Evolutionary conservation across 1,140 invertebrate genomes (phyloP), one percentile per base, ranked within the genome.

Genomic region (Mycetomoellerius zeteki): DNA sequence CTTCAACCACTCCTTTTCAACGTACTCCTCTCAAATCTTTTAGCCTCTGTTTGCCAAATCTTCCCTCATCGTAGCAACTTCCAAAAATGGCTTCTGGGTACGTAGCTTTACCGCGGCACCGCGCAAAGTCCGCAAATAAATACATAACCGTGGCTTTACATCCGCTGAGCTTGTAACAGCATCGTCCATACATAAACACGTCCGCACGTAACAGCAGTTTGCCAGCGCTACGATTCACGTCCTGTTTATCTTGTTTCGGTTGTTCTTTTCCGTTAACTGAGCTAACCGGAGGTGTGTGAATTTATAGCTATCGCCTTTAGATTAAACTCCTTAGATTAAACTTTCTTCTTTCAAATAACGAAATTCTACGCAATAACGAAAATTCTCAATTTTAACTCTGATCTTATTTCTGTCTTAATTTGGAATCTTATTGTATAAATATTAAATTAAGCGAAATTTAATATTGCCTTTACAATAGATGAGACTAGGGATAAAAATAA

Each of bases 1-100:
- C 12, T 78, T 65, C 54, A 75, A 85, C 54, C 77, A 67, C 75
- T 87, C 62, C 87, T 90, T 87, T 89, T 84, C 80, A 67, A 24
- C 73, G 75, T 85, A 80, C 58, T 56, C 58, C 62, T 24, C 80
- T 71, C 52, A 47, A 85, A 88, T 85, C 75, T 87, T 90, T 89
- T 88, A 91, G 54, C 50, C 75, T 52, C 58, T 87, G 78, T 89
- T 90, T 87, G 67, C 86, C 30, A 43, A 87, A 27, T 12, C 60
- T 54, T 50, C 50, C 12, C 52, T 69, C 50, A 43, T 27, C 7
- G 14, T 30, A 58, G 65, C 21, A 80, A 87, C 73, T 69, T 85
- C 67, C 16, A 71, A 89, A 85, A 90, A 87, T 77, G 78, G 58
- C 54, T 73, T 52, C 62, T 16, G 10, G 73, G 30, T 37, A 58